A percentile compares a stretch with the other conserved stretches of the same genome.
These are phyloP conservation scores for Pachyramphus minor DNA, from an alignment of 2,113 vertebrate genomes.

Conservation along the genomic window DNA sequence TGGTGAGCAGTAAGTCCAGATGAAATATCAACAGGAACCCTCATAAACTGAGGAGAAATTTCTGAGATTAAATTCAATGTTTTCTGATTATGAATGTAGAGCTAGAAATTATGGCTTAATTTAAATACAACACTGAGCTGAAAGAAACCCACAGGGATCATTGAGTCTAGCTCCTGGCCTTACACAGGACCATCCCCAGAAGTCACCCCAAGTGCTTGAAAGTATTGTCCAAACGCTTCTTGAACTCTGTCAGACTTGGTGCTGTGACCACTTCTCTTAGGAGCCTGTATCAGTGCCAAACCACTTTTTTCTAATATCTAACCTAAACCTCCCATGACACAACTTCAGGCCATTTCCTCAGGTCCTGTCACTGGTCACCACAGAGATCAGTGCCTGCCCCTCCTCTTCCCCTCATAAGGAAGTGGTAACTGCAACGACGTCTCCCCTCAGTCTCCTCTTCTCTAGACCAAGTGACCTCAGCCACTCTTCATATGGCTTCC, in stretches of 20 bases:
- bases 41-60: not conserved
- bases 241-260: not conserved
- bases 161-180: not conserved
- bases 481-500: too few relatives aligned
- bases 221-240: not conserved
- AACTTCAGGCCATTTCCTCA: not conserved
- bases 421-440: not conserved
- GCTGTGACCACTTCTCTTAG: not conserved
- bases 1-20: not conserved
- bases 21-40: not conserved
- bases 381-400: not conserved
- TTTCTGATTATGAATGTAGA: not conserved
- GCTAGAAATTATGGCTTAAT: not conserved
- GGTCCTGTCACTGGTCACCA: not conserved
- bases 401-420: not conserved
- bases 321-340: not conserved
- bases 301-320: not conserved
- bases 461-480: too few relatives aligned
- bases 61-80: not conserved
- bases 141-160: not conserved
- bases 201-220: too few relatives aligned
- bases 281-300: not conserved
- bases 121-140: not conserved
- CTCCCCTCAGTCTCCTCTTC: too few relatives aligned
- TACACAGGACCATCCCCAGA: not conserved